A percentile compares a stretch with the other conserved stretches of the same genome.
phyloP scores from a whole-genome alignment of 2,113 vertebrate genomes.

The Oenanthe oenanthe region DNA sequence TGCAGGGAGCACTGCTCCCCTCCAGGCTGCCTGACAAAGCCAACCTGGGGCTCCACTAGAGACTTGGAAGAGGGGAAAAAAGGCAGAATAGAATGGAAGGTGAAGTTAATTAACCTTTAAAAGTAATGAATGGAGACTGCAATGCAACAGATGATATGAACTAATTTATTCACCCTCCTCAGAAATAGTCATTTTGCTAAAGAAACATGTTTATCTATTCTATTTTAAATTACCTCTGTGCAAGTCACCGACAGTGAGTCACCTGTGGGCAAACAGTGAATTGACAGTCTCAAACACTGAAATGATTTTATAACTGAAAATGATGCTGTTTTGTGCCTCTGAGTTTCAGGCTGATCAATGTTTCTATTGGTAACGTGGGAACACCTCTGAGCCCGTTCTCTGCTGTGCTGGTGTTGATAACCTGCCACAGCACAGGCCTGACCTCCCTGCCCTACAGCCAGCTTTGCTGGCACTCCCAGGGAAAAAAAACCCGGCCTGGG shows the following conservation, averaged over 20 bases:
- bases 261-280: not conserved
- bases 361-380: not conserved
- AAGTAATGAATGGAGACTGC: not conserved
- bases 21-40: not conserved
- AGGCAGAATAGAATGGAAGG: not conserved
- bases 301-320: not conserved
- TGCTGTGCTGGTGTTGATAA: not conserved
- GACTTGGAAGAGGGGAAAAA: not conserved
- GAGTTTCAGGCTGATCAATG: not conserved
- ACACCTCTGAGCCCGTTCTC: not conserved
- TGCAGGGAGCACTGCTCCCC: not conserved
- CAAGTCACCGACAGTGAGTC: not conserved
- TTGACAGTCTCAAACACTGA: not conserved
- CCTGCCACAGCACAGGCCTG: not conserved
- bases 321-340: not conserved
- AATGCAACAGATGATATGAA: not conserved
- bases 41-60: rapidly evolving
- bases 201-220: not conserved
- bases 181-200: not conserved
- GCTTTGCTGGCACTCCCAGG: not conserved
- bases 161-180: not conserved
- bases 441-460: not conserved
- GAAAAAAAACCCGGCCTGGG: not conserved
- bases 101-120: conserved; percentile 40
- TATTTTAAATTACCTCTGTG: not conserved